These are phyloP conservation scores for Molorchus minor DNA, from an alignment of 2,888 invertebrate species.

Conservation along the genomic window DNA sequence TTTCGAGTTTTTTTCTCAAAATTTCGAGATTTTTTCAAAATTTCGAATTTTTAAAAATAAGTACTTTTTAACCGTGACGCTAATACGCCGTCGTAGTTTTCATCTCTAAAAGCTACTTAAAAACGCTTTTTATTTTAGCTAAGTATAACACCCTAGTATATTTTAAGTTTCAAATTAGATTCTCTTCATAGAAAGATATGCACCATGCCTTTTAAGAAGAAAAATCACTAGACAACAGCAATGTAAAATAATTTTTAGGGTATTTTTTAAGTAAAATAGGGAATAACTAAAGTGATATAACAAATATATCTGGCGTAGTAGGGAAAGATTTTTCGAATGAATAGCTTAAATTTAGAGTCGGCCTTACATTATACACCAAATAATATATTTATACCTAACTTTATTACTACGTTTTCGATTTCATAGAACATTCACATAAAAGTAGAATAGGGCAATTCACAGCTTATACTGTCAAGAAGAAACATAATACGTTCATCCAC, in stretches of 20 bases:
- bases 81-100: too few species aligned
- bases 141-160: too few species aligned
- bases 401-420: slow-evolving; percentile 38
- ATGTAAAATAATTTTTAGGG: slow-evolving; percentile 30
- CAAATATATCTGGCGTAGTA: slow-evolving; percentile 26
- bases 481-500: slow-evolving; percentile 28
- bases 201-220: too few species aligned
- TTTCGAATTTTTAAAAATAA: too few species aligned
- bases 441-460: slow-evolving; percentile 41
- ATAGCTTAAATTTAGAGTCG: slow-evolving; percentile 52
- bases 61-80: too few species aligned
- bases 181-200: too few species aligned
- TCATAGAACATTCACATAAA: slow-evolving; percentile 46
- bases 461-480: slow-evolving; percentile 31
- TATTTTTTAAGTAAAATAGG: slow-evolving; percentile 48
- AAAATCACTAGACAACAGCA: slow-evolving; percentile 4
- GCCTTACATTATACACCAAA: slow-evolving; percentile 59
- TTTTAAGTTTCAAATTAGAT: too few species aligned
- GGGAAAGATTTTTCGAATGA: slow-evolving; percentile 25
- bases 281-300: slow-evolving; percentile 37
- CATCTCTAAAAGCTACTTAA: too few species aligned
- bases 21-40: too few species aligned
- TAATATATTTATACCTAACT: slow-evolving; percentile 44
- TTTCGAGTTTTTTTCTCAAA: too few species aligned
- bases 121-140: too few species aligned